Conservation (phyloP, 30 jellyfish, hydroid and myxozoan genomes). For the Mastigias papua region DNA sequence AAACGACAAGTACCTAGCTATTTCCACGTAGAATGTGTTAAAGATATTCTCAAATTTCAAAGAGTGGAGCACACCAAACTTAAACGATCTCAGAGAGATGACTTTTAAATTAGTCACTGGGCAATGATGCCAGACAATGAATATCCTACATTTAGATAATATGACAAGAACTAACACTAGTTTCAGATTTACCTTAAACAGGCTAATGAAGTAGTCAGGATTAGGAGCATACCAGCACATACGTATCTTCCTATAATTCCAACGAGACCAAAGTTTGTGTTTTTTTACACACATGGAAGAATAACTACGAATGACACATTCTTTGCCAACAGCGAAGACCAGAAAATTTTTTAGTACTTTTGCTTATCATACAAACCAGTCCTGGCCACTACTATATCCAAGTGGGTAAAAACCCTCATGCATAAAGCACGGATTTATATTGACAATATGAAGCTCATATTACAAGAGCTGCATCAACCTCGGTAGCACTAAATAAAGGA, state of each 20-base stretch:
- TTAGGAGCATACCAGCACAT: background rate
- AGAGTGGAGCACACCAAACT: constrained; percentile 9
- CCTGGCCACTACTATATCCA: constrained; percentile 7
- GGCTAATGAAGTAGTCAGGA: background rate
- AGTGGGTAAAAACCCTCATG: background rate
- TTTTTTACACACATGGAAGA: background rate
- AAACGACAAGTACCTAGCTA: too few relatives aligned
- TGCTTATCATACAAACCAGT: constrained; percentile 12
- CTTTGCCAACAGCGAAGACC: background rate
- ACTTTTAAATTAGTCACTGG: background rate
- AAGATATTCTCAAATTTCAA: background rate
- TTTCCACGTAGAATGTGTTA: background rate
- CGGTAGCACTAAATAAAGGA: background rate
- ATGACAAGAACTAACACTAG: background rate
- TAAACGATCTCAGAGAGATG: background rate
- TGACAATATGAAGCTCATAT: background rate
- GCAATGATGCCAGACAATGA: constrained; percentile 15
- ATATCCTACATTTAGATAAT: background rate
- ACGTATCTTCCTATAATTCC: background rate
- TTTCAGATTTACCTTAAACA: background rate
- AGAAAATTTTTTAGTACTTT: background rate
- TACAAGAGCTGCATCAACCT: constrained; percentile 8
- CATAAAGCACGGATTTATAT: background rate
- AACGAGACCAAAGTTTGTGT: background rate
- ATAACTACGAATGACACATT: too few relatives aligned